Base-by-base conservation (phyloP, 2,113 vertebrate genomes). In the Indri indri region DNA sequence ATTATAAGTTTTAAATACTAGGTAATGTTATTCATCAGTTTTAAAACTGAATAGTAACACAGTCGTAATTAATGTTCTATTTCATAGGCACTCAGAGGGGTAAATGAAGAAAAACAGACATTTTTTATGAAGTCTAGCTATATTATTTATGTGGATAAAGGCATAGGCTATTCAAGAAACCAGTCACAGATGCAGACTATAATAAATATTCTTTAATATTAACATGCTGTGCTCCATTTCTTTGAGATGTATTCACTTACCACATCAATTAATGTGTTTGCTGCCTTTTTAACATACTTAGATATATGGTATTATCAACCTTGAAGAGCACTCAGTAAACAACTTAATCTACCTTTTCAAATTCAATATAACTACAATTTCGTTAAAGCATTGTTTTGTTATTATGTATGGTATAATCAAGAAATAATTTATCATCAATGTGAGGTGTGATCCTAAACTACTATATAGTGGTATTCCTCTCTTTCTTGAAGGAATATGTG, bases 211-310 rank as follows among this genome's bases (percentile, higher is more conserved):
- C 45, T 80, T 80, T 74, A 92, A 86, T 66, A 86, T 61, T 85
- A 95, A 45, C 84, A 73, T 57, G 61, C 86, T 95, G 66, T 84
- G 54, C 47, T 95, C 32, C 13, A 32, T 68, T 77, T 82, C 50
- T 94, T 65, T 73, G 37, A 66, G 88, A 94, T 30, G 52, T 18
- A 91, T 45, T 92, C 22, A 94, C 92, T 98, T 97, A 95, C 85
- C 86, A 8, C 59, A 50, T 40, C 76, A 94, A 80, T 97, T 97
- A 96, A 96, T 88, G 20, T 54, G 86, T 93, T 93, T 97, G 3
- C n/a, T 95, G 73, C 32, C 70, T 89, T 97, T 90, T 84, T 95
- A 97, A 96, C 89, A 84, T 5, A 47, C 54, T 96, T 89, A 86
- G 2, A 73, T 90, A 68, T 42, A 66, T 30, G n/a, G 32, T 82